Evolutionary conservation across 2,113 vertebrate genomes (phyloP).

Genomic region (Sceloporus tristichus): DNA sequence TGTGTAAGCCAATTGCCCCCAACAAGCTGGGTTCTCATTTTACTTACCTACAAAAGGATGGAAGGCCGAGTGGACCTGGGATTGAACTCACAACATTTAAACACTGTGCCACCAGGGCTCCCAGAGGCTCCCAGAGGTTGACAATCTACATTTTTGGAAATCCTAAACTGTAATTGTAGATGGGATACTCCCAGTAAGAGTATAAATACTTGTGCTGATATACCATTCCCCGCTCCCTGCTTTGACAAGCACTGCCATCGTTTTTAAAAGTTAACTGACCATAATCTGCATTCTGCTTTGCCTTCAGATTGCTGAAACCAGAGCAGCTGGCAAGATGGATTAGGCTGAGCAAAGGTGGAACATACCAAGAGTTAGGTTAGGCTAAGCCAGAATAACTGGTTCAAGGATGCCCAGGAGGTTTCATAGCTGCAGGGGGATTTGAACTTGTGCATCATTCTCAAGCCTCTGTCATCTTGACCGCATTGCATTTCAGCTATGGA

Average conservation of each 20-base stretch:
- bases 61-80: too few relatives aligned
- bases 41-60: too few relatives aligned
- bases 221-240: not conserved
- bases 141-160: not conserved
- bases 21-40: too few relatives aligned
- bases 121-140: too few relatives aligned
- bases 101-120: too few relatives aligned
- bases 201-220: not conserved
- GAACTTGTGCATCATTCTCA: not conserved
- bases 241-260: not conserved
- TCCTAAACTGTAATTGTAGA: not conserved
- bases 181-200: not conserved
- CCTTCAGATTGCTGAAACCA: not conserved
- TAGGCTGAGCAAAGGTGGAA: too few relatives aligned
- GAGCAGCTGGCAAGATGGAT: not conserved
- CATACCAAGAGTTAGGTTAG: not conserved
- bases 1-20: too few relatives aligned
- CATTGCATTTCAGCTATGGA: not conserved
- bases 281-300: not conserved
- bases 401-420: too few relatives aligned
- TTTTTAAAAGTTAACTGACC: not conserved
- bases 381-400: not conserved
- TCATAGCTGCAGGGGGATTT: not conserved
- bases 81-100: too few relatives aligned
- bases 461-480: too few relatives aligned